phyloP scores from a whole-genome alignment of 2,797 vertebrate species.

The Parauchenoglanis punctatus region DNA sequence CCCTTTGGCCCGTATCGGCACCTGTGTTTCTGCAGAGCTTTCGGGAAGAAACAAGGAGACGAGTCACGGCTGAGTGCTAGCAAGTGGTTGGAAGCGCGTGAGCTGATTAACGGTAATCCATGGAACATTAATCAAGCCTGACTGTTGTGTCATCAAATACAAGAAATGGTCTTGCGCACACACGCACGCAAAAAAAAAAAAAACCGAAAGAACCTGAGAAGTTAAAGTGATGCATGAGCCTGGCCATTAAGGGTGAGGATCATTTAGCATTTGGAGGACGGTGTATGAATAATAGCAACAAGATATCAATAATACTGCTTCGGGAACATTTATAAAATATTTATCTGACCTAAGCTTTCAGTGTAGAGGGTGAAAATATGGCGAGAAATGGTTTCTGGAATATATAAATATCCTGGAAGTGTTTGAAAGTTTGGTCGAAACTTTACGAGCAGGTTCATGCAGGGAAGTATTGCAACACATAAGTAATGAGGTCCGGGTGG shows the following conservation, averaged over 20 bases:
- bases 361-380: neutral
- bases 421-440: neutral
- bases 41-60: conserved; percentile 25
- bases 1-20: neutral
- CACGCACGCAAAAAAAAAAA: neutral
- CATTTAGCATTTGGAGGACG: conserved; percentile 18
- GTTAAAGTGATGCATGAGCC: conserved; percentile 31
- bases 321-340: neutral
- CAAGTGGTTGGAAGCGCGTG: conserved; percentile 3
- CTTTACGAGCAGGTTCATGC: neutral
- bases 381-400: neutral
- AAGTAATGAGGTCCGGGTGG: conserved; percentile 12
- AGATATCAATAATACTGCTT: neutral
- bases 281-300: conserved; percentile 22
- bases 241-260: conserved; percentile 22
- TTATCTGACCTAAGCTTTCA: conserved; percentile 27
- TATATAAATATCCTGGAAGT: neutral
- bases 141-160: conserved; percentile 19
- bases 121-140: conserved; percentile 30
- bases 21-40: neutral
- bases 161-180: neutral
- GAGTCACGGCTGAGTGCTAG: conserved; percentile 11
- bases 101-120: conserved; percentile 41
- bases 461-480: neutral
- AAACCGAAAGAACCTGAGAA: neutral